Conservation (phyloP, 37 sponge, comb jelly and placozoan species). For the Crambe crambe region DNA sequence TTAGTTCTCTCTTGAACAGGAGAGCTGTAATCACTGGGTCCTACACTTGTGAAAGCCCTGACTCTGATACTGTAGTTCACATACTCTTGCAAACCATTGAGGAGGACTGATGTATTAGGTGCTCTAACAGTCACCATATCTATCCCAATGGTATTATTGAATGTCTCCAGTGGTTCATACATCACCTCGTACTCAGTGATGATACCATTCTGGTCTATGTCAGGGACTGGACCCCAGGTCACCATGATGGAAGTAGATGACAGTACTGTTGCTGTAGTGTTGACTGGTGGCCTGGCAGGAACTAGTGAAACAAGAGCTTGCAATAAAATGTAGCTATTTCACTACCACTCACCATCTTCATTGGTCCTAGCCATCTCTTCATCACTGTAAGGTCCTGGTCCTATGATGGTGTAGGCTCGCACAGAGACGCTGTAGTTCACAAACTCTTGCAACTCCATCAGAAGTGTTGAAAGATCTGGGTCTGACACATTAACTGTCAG, state of each 20-base stretch:
- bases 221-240: conserved; percentile 7
- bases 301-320: neutral
- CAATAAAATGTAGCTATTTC: neutral
- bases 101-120: neutral
- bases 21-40: conserved; percentile 20
- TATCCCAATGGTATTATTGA: neutral
- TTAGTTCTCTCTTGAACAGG: conserved; percentile 1
- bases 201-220: conserved; percentile 25
- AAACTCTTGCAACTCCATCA: conserved; percentile 18
- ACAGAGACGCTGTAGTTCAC: conserved; percentile 45
- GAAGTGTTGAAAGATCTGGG: neutral
- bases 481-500: neutral
- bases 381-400: conserved; percentile 16
- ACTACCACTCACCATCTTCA: conserved; percentile 1
- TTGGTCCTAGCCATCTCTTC: neutral
- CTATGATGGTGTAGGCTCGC: conserved; percentile 28
- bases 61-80: conserved; percentile 18
- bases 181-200: conserved; percentile 20
- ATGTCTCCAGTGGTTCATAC: conserved; percentile 22
- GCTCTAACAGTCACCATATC: neutral
- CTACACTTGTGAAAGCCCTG: conserved; percentile 29
- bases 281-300: conserved; percentile 4
- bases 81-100: conserved; percentile 13
- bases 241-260: conserved; percentile 37
- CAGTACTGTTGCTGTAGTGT: neutral